Evolutionary conservation across 2,888 invertebrate species (phyloP), one percentile per base, ranked within the genome.

Genomic region (Sussaba pulchella): DNA sequence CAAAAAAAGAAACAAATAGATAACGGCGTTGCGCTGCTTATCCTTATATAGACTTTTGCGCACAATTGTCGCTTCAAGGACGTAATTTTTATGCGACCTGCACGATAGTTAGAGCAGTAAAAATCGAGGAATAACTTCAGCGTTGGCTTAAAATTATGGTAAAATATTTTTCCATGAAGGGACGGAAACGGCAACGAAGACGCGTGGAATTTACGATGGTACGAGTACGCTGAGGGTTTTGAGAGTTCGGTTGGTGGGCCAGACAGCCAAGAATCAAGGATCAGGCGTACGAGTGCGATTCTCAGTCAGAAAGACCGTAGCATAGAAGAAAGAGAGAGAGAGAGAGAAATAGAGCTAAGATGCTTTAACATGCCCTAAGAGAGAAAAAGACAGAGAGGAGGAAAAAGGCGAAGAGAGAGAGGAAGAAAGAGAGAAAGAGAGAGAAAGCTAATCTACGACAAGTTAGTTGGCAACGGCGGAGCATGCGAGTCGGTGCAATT

Each of bases 401-500:
- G 43, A 19, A 24, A 14, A 19, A 17, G 41, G 59, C 26, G 26
- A 64, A 24, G 21, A 52, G 21, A 50, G 36, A 31, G 39, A 71
- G 10, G 6, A n/a, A 24, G 57, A 10, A 41, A 64, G 59, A 17
- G 59, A 57, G 52, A 64, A 36, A 17, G 59, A 64, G 43, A 64
- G 26, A 45, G 19, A 52, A 21, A 63, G 26, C 14, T n/a, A 54
- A 67, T 75, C 66, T 43, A 57, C 80, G 72, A 63, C 67, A 63
- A 43, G 72, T 36, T 43, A 78, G 54, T 45, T 57, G 31, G 57
- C 61, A 61, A 69, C 45, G 47, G 73, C 52, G 43, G 67, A 69
- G 67, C 36, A 57, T 59, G 57, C 74, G 81, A 84, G 85, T 85
- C 85, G 86, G 85, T 82, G 87, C 90, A 91, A 90, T 90, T 91